Base-by-base conservation (phyloP, 2,888 invertebrate species). In the Pilophorus perplexus region DNA sequence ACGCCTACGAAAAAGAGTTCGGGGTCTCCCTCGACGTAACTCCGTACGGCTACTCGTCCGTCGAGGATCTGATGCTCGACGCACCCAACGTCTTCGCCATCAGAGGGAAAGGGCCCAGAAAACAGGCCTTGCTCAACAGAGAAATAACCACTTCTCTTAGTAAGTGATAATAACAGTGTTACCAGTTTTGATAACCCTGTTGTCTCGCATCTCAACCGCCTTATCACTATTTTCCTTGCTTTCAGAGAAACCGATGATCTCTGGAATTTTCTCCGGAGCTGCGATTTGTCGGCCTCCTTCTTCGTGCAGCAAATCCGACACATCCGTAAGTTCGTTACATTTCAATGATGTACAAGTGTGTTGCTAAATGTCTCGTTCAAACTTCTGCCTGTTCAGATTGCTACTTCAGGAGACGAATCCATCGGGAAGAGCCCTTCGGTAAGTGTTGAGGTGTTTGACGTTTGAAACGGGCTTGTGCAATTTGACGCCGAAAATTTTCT, bases 41-140 rank as follows among this genome's bases (percentile, higher is more conserved):
- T 0, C 75, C 80, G 20, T 81, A 80, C 73, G 83, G 84, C 1
- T 83, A 77, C 72, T 76, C 81, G 2, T 80, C 78, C 8, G 67
- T 82, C 1, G 73, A 75, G n/a, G 77, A 81, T 2, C 75, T 85
- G 48, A 76, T 85, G 5, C 79, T 80, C 71, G 79, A 81, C 5
- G 75, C 84, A 14, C 78, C 82, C 6, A 82, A 83, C 69, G 80
- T 83, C 1, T 79, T 82, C 3, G 74, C 75, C n/a, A 71, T 79
- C n/a, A 75, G 76, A 70, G 75, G 77, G 3, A 74, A 76, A 38
- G 74, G 76, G 1, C 75, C 69, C 10, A 69, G 71, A 54, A 68
- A 79, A 12, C 74, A 77, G 28, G 75, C 82, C 48, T 76, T 79
- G 16, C 76, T 83, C 8, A 82, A 82, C 72, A 79, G 77, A 66